Evolutionary conservation across 2,888 invertebrate genomes (phyloP).

Genomic region (Hyalella azteca): DNA sequence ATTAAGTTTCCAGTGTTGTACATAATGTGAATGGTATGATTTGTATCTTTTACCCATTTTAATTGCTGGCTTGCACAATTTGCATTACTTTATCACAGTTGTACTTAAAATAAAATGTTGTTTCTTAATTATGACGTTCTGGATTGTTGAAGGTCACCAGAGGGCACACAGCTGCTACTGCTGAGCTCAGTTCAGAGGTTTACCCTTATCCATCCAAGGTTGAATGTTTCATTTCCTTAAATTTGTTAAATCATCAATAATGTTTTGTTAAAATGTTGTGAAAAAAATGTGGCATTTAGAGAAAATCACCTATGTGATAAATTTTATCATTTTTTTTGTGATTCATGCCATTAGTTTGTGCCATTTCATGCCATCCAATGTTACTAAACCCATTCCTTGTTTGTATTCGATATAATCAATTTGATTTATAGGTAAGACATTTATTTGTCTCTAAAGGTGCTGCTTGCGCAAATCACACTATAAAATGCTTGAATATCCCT

Average conservation of each 20-base stretch:
- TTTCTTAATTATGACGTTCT: not conserved
- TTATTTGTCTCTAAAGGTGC: not conserved
- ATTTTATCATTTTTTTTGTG: not conserved
- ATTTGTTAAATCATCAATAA: not conserved
- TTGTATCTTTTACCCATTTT: not conserved
- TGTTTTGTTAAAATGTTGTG: not conserved
- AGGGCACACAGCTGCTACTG: constrained; percentile 49
- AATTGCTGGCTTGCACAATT: not conserved
- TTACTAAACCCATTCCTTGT: not conserved
- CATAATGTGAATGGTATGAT: not conserved
- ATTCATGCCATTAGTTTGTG: not conserved
- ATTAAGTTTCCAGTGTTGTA: not conserved
- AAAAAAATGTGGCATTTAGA: not conserved
- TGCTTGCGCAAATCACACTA: not conserved
- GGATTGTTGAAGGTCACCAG: constrained; percentile 49
- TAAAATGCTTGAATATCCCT: not conserved
- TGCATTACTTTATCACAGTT: not conserved
- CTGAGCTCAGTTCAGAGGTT: constrained; percentile 44
- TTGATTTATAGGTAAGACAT: not conserved
- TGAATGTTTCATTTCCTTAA: not conserved
- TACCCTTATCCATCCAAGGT: not conserved
- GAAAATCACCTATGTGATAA: not conserved
- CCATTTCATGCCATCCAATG: not conserved
- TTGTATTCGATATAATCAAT: not conserved
- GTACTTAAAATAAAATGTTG: not conserved